These are phyloP conservation scores for Drosophila tropicalis DNA, from an alignment of 1,140 invertebrate species.

Conservation along the genomic window DNA sequence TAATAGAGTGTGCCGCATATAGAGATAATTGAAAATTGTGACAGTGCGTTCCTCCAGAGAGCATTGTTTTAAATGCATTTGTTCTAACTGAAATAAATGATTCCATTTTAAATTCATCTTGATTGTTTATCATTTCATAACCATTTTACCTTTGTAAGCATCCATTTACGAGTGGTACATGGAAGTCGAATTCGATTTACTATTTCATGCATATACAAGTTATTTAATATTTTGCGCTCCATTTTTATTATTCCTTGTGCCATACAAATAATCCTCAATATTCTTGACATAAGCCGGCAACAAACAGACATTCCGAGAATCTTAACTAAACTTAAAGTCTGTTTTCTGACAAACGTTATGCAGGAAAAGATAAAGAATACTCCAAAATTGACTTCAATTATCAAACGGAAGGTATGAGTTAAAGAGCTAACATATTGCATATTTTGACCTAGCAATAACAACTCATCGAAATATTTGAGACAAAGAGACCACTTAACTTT, in stretches of 20 bases:
- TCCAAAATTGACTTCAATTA: neutral
- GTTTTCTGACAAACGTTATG: neutral
- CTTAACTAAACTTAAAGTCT: neutral
- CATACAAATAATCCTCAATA: neutral
- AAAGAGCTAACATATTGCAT: neutral
- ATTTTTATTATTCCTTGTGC: neutral
- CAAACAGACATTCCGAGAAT: neutral
- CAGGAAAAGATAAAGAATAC: neutral
- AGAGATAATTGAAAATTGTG: constrained; percentile 1
- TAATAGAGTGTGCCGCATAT: neutral
- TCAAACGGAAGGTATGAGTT: neutral
- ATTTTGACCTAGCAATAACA: neutral
- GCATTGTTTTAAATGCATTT: neutral
- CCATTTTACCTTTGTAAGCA: neutral
- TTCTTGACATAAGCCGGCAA: neutral
- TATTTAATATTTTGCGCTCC: neutral
- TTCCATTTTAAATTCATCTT: neutral
- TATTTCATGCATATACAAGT: neutral
- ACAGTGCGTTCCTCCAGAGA: neutral
- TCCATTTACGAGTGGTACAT: neutral
- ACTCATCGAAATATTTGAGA: neutral
- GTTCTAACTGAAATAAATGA: neutral
- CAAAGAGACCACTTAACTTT: neutral
- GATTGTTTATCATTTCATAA: neutral
- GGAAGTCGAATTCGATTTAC: neutral